These are phyloP conservation scores for Neodiprion lecontei DNA, from an alignment of 1,140 invertebrate species.

Conservation along the genomic window DNA sequence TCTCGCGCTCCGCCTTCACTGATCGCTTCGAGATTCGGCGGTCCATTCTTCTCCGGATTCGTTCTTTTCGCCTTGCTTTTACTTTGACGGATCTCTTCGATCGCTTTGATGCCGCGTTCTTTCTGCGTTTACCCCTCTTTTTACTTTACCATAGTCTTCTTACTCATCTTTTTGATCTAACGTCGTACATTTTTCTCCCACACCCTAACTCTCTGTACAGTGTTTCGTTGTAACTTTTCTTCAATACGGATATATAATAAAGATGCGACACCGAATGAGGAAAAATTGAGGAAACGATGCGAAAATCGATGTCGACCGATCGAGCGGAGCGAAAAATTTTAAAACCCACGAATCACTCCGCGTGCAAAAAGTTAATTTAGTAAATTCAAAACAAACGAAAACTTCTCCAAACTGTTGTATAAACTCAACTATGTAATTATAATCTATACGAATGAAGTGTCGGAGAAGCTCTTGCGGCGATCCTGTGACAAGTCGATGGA, in stretches of 20 bases:
- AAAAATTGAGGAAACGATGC: neutral
- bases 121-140: neutral
- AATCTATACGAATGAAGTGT: neutral
- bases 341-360: no score
- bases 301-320: neutral
- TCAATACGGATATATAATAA: neutral
- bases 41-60: neutral
- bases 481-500: neutral
- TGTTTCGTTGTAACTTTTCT: neutral
- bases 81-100: neutral
- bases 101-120: neutral
- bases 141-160: neutral
- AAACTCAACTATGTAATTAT: neutral
- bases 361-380: no score
- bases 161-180: neutral
- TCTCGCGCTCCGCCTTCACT: neutral
- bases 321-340: no score
- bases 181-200: neutral
- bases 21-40: neutral
- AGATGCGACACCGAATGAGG: neutral
- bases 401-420: no score
- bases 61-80: neutral
- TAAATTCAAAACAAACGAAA: no score
- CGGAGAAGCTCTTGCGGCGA: neutral
- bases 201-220: no score